A percentile compares a stretch with the other conserved stretches of the same genome.
Evolutionary conservation across 2,888 invertebrate genomes (phyloP).

Genomic region (Micoletzkya japonica): DNA sequence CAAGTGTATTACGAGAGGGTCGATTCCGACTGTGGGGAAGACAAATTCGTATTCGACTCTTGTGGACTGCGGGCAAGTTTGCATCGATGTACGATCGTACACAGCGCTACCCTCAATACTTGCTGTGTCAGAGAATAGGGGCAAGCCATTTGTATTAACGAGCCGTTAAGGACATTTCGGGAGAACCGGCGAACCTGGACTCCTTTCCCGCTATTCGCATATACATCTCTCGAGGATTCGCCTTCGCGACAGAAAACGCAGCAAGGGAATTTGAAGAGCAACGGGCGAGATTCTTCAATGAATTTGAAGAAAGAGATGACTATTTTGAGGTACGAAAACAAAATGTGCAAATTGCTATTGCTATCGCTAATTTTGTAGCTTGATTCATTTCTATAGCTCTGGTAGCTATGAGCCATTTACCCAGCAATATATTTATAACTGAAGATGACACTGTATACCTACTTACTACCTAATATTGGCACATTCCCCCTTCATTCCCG

Average conservation of each 20-base stretch:
- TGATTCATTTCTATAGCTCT: too few species aligned
- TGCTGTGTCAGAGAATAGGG: too few species aligned
- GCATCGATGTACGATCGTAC: slow-evolving; percentile 8
- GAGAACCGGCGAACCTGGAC: slow-evolving; percentile 73
- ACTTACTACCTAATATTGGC: too few species aligned
- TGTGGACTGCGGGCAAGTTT: slow-evolving; percentile 69
- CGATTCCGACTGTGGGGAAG: slow-evolving; percentile 79
- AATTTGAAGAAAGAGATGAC: slow-evolving; percentile 80
- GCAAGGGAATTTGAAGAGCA: slow-evolving; percentile 79
- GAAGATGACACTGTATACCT: too few species aligned
- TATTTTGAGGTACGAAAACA: slow-evolving; percentile 82
- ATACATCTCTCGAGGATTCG: slow-evolving; percentile 73
- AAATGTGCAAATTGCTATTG: too few species aligned
- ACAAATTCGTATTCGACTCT: slow-evolving; percentile 78
- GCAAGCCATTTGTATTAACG: too few species aligned
- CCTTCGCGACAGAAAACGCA: slow-evolving; percentile 56
- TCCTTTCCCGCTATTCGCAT: slow-evolving; percentile 78
- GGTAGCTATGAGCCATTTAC: too few species aligned
- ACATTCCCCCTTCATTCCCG: too few species aligned
- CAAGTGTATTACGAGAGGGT: slow-evolving; percentile 82
- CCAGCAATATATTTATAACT: too few species aligned
- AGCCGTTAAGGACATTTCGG: slow-evolving; percentile 77
- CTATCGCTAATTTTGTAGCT: too few species aligned
- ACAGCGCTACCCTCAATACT: too few species aligned
- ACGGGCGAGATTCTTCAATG: slow-evolving; percentile 77